Conservation (phyloP, 2,888 invertebrate species). For the Eristalis tenax region DNA sequence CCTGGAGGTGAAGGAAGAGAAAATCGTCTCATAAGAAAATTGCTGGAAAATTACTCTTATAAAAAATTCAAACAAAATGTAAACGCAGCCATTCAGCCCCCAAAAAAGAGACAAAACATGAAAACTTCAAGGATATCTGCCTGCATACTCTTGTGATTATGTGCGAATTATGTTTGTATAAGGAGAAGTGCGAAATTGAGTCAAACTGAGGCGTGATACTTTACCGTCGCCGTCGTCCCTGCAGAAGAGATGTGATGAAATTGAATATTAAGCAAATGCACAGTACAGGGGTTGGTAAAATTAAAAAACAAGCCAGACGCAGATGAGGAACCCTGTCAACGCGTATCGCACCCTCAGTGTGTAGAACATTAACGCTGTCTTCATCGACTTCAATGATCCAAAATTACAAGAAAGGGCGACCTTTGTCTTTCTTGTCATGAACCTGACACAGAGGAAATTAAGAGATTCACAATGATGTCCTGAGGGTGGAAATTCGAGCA, state of each 20-base stretch:
- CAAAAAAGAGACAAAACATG: neutral
- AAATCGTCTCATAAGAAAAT: conserved; percentile 48
- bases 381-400: neutral
- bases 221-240: conserved; percentile 10
- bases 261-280: conserved; percentile 42
- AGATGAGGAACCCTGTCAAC: conserved; percentile 2
- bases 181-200: conserved; percentile 38
- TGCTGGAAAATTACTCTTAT: conserved; percentile 47
- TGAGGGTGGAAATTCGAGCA: neutral
- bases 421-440: conserved; percentile 24
- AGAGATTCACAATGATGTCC: neutral
- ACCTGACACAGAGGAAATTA: conserved; percentile 27
- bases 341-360: neutral
- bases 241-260: conserved; percentile 26
- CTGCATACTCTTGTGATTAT: conserved; percentile 51
- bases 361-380: neutral
- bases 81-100: conserved; percentile 43
- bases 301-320: conserved; percentile 37
- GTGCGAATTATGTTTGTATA: conserved; percentile 43
- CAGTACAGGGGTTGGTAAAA: conserved; percentile 10
- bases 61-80: conserved; percentile 53
- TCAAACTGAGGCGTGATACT: conserved; percentile 51
- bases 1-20: conserved; percentile 43
- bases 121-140: conserved; percentile 25
- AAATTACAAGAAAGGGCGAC: neutral